Percentiles rank a stretch among this genome's conserved stretches.
Conservation (phyloP, 2,888 invertebrate genomes). For the Catocala sponsa region DNA sequence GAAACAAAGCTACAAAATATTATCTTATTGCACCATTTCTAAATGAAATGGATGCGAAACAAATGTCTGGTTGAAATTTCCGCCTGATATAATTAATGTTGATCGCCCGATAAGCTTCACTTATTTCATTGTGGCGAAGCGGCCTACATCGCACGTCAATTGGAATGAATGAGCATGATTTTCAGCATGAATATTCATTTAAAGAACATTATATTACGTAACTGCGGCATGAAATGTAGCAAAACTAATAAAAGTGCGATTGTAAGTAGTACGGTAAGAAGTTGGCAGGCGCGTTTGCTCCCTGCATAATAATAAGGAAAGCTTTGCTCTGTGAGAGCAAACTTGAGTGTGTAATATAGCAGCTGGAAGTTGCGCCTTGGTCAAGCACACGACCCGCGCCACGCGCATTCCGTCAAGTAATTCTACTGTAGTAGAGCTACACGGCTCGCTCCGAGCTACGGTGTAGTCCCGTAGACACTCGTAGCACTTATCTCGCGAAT, state of each 20-base stretch:
- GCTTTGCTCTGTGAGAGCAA: slow-evolving; percentile 4
- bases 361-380: slow-evolving; percentile 7
- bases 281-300: background rate
- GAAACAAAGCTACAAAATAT: no score
- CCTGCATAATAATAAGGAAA: background rate
- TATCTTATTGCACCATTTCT: no score
- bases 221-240: background rate
- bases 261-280: background rate
- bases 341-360: slow-evolving; percentile 18
- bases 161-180: background rate
- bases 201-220: background rate
- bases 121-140: background rate
- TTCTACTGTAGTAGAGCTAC: slow-evolving; percentile 6
- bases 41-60: no score
- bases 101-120: no score
- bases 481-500: slow-evolving; percentile 16
- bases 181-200: background rate
- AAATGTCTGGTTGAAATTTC: background rate
- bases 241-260: background rate
- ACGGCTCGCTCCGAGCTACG: slow-evolving; percentile 13
- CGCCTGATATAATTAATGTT: background rate
- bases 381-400: no score
- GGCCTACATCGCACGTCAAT: background rate
- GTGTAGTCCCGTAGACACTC: slow-evolving; percentile 16
- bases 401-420: no score